Evolutionary conservation across 35 echinoderm and acorn worm genomes (phyloP).

Genomic region (Acanthaster planci): DNA sequence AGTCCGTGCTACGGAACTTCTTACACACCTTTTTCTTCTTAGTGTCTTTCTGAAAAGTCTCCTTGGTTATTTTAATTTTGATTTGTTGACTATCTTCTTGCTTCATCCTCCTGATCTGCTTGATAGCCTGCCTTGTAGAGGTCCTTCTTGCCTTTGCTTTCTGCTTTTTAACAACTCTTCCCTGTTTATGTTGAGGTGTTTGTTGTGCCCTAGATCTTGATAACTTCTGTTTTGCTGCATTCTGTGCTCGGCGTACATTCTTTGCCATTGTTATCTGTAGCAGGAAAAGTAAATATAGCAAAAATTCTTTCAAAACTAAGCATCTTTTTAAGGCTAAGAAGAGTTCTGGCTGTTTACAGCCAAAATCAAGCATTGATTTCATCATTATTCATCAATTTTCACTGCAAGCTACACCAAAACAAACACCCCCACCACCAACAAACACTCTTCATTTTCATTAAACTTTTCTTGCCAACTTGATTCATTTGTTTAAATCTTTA

Average conservation of each 20-base stretch:
- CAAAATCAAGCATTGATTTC: too few species aligned
- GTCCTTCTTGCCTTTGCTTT: neutral
- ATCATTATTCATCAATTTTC: too few species aligned
- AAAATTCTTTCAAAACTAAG: too few species aligned
- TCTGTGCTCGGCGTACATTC: neutral
- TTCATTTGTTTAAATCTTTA: too few species aligned
- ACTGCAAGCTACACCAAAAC: too few species aligned
- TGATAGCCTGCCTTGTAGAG: neutral
- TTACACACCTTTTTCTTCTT: neutral
- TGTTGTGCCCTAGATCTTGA: neutral
- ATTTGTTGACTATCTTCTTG: constrained; percentile 5
- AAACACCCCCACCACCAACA: too few species aligned
- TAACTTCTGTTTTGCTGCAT: neutral
- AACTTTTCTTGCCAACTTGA: too few species aligned
- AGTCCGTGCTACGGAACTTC: neutral
- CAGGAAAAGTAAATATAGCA: too few species aligned
- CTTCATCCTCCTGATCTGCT: neutral
- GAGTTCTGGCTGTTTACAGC: too few species aligned
- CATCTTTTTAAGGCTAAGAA: too few species aligned
- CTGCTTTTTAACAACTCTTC: neutral
- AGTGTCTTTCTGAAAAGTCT: neutral
- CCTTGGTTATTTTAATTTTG: constrained; percentile 6
- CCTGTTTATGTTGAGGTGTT: neutral
- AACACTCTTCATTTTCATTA: too few species aligned
- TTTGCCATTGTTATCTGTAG: constrained; percentile 10